These are phyloP conservation scores for Tenebrosternarchus preto DNA, from an alignment of 2,113 vertebrate species.

Conservation along the genomic window DNA sequence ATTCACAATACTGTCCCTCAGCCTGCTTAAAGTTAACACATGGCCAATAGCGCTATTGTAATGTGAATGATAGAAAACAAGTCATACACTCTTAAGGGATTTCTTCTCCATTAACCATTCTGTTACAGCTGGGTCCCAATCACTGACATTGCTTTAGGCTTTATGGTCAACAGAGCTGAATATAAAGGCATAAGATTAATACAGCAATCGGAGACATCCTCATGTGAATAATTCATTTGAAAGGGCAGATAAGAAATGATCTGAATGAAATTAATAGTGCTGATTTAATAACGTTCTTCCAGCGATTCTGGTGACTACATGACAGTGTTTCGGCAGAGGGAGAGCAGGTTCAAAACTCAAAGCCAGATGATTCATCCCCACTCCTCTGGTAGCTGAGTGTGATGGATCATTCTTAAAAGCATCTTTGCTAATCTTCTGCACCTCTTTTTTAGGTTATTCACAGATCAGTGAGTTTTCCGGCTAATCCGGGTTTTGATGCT, in stretches of 20 bases:
- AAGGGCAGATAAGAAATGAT: constrained; percentile 78
- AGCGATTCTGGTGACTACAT: constrained; percentile 71
- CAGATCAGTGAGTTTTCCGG: constrained; percentile 99
- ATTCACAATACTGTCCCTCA: constrained; percentile 43
- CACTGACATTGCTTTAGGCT: constrained; percentile 52
- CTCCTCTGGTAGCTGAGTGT: constrained; percentile 99
- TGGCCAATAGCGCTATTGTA: constrained; percentile 43
- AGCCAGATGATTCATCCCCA: constrained; percentile 97
- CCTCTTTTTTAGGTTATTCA: constrained; percentile 99
- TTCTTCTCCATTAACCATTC: constrained; percentile 56
- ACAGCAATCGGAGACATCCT: constrained; percentile 74
- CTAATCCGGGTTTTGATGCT: constrained; percentile 98
- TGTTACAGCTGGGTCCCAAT: constrained; percentile 42
- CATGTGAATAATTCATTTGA: constrained; percentile 71
- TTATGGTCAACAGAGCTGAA: constrained; percentile 62
- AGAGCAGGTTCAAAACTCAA: constrained; percentile 81
- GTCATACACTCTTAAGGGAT: constrained; percentile 48
- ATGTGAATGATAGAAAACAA: constrained; percentile 49
- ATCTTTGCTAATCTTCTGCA: constrained; percentile 99
- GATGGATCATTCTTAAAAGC: constrained; percentile 99
- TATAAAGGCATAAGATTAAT: constrained; percentile 67
- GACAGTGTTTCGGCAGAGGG: constrained; percentile 43
- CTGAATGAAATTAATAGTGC: constrained; percentile 78
- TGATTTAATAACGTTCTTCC: constrained; percentile 79
- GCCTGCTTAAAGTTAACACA: constrained; percentile 40